Percentiles rank a stretch among this genome's conserved stretches.
Conservation (phyloP, 2,888 invertebrate genomes). For the Cheilosia variabilis region DNA sequence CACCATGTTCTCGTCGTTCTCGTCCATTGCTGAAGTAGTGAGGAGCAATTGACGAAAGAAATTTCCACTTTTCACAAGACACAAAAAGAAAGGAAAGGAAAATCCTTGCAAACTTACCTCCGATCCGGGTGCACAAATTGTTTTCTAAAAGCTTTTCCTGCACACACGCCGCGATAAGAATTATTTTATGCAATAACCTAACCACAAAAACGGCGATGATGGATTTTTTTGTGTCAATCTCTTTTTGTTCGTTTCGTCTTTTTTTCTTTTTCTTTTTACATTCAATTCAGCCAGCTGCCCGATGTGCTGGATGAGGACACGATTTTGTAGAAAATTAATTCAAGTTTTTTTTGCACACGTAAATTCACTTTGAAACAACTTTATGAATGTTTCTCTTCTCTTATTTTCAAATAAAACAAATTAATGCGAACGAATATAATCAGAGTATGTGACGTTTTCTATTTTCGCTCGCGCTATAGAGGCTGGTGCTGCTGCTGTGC, state of each 20-base stretch:
- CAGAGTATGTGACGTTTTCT: slow-evolving; percentile 68
- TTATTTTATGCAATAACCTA: slow-evolving; percentile 76
- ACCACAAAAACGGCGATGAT: slow-evolving; percentile 69
- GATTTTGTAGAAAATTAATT: slow-evolving; percentile 37
- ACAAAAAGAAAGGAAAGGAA: slow-evolving; percentile 30
- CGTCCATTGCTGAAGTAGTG: slow-evolving; percentile 9
- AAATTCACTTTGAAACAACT: slow-evolving; percentile 35
- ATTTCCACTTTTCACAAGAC: slow-evolving; percentile 15
- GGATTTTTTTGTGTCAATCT: slow-evolving; percentile 58
- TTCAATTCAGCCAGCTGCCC: slow-evolving; percentile 66
- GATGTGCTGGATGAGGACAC: slow-evolving; percentile 48
- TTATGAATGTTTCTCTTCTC: slow-evolving; percentile 15
- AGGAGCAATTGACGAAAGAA: slow-evolving; percentile 1
- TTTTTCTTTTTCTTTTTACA: slow-evolving; percentile 3
- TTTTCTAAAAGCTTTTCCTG: slow-evolving; percentile 46
- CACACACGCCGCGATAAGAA: slow-evolving; percentile 63
- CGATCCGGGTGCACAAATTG: slow-evolving; percentile 30
- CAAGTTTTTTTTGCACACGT: slow-evolving; percentile 31
- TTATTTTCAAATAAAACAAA: slow-evolving; percentile 41
- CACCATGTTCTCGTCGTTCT: slow-evolving; percentile 57
- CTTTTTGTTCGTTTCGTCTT: slow-evolving; percentile 49
- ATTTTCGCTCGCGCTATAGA: slow-evolving; percentile 70
- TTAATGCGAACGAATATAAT: slow-evolving; percentile 46
- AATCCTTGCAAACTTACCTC: slow-evolving; percentile 59
- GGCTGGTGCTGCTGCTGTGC: slow-evolving; percentile 48